Base-by-base conservation (phyloP, 2,113 vertebrate species). In the Dermatemys mawii region DNA sequence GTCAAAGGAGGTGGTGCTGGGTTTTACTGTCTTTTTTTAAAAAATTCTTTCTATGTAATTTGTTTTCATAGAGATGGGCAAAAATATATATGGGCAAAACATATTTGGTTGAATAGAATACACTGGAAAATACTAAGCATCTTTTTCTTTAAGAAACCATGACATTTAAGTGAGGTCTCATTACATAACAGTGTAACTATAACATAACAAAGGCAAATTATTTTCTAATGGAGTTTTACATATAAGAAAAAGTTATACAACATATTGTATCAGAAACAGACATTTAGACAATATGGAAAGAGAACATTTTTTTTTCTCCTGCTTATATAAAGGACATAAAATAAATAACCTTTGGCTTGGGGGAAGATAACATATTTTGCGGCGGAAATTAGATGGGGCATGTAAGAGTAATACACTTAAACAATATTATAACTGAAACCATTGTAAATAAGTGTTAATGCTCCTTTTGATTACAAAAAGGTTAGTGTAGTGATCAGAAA, bases 31-130 rank as follows among this genome's bases (percentile, higher is more conserved):
- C 12, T 35, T 63, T 91, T 93, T 92, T 86, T n/a, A n/a, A 16
- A 93, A 75, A 29, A 96, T 54, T 44, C 35, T 96, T 96, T 87
- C 38, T 94, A 73, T 91, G 82, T 86, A 90, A 82, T 96, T 97
- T 96, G 19, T 88, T 94, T 89, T 76, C 89, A 70, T 17, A 93
- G 81, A 95, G 95, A 97, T 55, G 49, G 91, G 46, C 78, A 96
- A 57, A 93, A 84, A 60, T 50, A 9, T 76, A 44, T 87, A 88
- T 46, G 29, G 94, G 87, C 84, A 86, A 75, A 81, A 97, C 32
- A 95, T 22, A 93, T 29, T 22, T 38, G n/a, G 27, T 11, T 55
- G 32, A 92, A 90, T 44, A 67, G 80, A 93, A 80, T 35, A 22
- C 9, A 70, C 35, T 26, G 19, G 12, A 46, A 2, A 16, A 27